Base-by-base conservation (phyloP, 2,113 vertebrate genomes). In the Crypturellus undulatus region DNA sequence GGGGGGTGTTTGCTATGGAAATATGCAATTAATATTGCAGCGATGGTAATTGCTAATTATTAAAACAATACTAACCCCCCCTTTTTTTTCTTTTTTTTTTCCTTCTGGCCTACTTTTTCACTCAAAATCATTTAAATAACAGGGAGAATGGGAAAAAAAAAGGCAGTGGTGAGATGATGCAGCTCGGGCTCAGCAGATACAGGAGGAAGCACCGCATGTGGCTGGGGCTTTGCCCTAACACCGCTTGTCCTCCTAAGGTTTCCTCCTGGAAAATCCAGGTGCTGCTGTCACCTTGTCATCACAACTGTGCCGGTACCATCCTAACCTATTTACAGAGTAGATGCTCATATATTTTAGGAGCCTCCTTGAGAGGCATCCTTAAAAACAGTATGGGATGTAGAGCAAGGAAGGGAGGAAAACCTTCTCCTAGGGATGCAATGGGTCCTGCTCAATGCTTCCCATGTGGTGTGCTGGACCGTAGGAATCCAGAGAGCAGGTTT, bases 21-120 rank as follows among this genome's bases (percentile, higher is more conserved):
- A 99, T 99, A 99, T 98, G 99, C 99, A 99, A 99, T 99, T 99
- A 99, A 99, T 99, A 99, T 98, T 98, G 98, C 98, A 97, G 98
- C 97, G 95, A 99, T 98, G 98, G 93, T 99, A 99, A 98, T 99
- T 99, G 99, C 99, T 99, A 99, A 99, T 99, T 99, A 99, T 99
- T 99, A 99, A 99, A 99, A 97, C 98, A 98, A 98, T 97, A 98
- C 98, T 97, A 98, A 98, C 98, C 98, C 96, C 97, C 49, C 49
- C 19, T 10, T 11, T 49, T 47, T 49, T 49, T 49, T 49, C 11
- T 24, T 49, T 49, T 49, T 49, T 49, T 49, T 56, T 97, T 98
- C 98, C 97, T 84, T 96, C 92, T 98, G 98, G 97, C 98, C 98
- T 98, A 98, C 97, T 98, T 98, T 98, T 97, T 95, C 96, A 96